These are phyloP conservation scores for Blastobasis adustella DNA, from an alignment of 2,888 invertebrate genomes.

Conservation along the genomic window DNA sequence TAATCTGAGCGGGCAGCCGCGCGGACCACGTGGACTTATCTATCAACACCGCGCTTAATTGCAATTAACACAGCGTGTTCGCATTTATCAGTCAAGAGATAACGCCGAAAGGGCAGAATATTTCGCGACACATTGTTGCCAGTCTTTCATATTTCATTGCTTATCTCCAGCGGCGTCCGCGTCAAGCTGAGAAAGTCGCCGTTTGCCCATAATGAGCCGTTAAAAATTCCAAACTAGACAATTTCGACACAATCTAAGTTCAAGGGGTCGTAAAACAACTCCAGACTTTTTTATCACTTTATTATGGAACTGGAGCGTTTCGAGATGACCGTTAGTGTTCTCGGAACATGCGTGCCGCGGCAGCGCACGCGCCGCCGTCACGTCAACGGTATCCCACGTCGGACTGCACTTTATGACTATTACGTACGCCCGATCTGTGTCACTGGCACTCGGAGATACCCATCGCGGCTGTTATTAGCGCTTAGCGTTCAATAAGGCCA, in stretches of 20 bases:
- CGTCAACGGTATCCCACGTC: constrained; percentile 45
- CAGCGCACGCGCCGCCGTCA: constrained; percentile 29
- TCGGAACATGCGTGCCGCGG: constrained; percentile 44
- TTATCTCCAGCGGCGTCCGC: neutral
- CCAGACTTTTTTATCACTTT: constrained; percentile 23
- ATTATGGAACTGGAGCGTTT: constrained; percentile 16
- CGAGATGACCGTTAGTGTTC: constrained; percentile 53
- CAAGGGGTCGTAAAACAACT: constrained; percentile 41
- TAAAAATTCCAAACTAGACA: constrained; percentile 21
- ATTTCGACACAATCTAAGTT: constrained; percentile 46
- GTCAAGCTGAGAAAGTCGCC: constrained; percentile 1
- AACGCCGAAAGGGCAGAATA: constrained; percentile 1
- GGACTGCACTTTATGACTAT: constrained; percentile 46
- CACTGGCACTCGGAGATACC: constrained; percentile 46
- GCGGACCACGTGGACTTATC: neutral
- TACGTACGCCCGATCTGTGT: constrained; percentile 49
- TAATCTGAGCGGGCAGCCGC: neutral
- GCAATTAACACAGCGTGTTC: constrained; percentile 2
- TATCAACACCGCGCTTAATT: constrained; percentile 1
- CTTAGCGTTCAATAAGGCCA: constrained; percentile 34
- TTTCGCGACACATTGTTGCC: constrained; percentile 4
- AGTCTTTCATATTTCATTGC: neutral
- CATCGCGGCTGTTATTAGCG: constrained; percentile 44
- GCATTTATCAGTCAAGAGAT: neutral
- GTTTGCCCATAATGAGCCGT: constrained; percentile 20